phyloP scores from a whole-genome alignment of 2,888 invertebrate species.

The Rosalia funebris region DNA sequence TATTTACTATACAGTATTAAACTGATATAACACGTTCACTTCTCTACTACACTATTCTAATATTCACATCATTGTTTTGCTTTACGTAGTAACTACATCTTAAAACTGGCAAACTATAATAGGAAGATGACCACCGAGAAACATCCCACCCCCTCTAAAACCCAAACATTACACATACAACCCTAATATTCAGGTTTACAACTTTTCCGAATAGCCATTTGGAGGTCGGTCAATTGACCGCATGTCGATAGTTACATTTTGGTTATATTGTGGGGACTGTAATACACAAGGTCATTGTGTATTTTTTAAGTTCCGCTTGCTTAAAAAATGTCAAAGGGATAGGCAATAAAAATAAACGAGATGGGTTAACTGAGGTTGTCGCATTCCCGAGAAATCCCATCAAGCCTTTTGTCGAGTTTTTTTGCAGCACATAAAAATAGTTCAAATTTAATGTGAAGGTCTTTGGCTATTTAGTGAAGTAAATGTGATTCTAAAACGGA shows the following conservation, averaged over 20 bases:
- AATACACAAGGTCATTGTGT: conserved; percentile 49
- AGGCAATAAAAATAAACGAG: conserved; percentile 46
- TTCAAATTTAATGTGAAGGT: conserved; percentile 30
- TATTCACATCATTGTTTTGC: conserved; percentile 16
- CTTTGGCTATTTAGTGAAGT: conserved; percentile 13
- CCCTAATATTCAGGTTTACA: conserved; percentile 57
- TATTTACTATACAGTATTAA: too few species aligned
- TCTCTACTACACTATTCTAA: too few species aligned
- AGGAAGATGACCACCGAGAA: conserved; percentile 27
- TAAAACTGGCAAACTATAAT: conserved; percentile 30
- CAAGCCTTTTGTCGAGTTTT: conserved; percentile 44
- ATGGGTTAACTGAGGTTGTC: conserved; percentile 47
- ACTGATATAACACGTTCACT: too few species aligned
- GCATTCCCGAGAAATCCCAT: conserved; percentile 39
- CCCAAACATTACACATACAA: conserved; percentile 58
- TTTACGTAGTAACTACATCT: conserved; percentile 24
- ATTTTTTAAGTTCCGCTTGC: conserved; percentile 46
- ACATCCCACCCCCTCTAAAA: conserved; percentile 50
- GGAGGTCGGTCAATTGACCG: conserved; percentile 55
- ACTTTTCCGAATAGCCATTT: conserved; percentile 52
- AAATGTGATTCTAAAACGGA: conserved; percentile 16
- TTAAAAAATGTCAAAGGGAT: conserved; percentile 44
- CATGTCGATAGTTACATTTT: conserved; percentile 46
- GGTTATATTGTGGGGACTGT: conserved; percentile 33
- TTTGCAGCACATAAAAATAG: conserved; percentile 36